phyloP scores from a whole-genome alignment of 2,888 invertebrate genomes.

The Drosophila subquinaria region DNA sequence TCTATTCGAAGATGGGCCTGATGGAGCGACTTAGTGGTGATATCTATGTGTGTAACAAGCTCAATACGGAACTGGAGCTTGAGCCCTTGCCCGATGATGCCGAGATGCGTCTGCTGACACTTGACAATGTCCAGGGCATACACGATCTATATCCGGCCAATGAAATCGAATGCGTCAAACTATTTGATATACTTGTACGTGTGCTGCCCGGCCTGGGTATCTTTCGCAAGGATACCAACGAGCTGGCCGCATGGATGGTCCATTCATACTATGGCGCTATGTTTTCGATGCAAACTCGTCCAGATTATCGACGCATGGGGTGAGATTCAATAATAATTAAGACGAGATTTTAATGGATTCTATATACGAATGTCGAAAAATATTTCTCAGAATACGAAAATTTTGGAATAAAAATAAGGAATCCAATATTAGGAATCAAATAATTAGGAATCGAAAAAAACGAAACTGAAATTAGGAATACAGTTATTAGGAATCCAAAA shows the following conservation, averaged over 20 bases:
- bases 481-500: too few relatives aligned
- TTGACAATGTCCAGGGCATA: slow-evolving; percentile 92
- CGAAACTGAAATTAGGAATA: too few relatives aligned
- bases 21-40: slow-evolving; percentile 93
- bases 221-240: slow-evolving; percentile 89
- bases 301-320: slow-evolving; percentile 91
- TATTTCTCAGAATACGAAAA: too few relatives aligned
- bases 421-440: too few relatives aligned
- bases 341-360: too few relatives aligned
- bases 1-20: slow-evolving; percentile 88
- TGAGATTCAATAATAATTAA: slow-evolving; percentile 54
- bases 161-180: slow-evolving; percentile 94
- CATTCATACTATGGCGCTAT: slow-evolving; percentile 96
- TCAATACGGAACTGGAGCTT: slow-evolving; percentile 87
- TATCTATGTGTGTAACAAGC: slow-evolving; percentile 91
- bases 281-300: slow-evolving; percentile 96
- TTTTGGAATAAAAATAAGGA: too few relatives aligned
- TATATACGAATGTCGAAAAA: too few relatives aligned
- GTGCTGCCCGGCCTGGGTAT: slow-evolving; percentile 93
- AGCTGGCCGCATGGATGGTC: slow-evolving; percentile 95
- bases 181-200: slow-evolving; percentile 92
- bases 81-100: slow-evolving; percentile 90
- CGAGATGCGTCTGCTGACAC: slow-evolving; percentile 91
- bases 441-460: too few relatives aligned
- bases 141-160: slow-evolving; percentile 95